A percentile compares a stretch with the other conserved stretches of the same genome.
phyloP scores from a whole-genome alignment of 2,797 vertebrate species.

The Cynopterus sphinx region DNA sequence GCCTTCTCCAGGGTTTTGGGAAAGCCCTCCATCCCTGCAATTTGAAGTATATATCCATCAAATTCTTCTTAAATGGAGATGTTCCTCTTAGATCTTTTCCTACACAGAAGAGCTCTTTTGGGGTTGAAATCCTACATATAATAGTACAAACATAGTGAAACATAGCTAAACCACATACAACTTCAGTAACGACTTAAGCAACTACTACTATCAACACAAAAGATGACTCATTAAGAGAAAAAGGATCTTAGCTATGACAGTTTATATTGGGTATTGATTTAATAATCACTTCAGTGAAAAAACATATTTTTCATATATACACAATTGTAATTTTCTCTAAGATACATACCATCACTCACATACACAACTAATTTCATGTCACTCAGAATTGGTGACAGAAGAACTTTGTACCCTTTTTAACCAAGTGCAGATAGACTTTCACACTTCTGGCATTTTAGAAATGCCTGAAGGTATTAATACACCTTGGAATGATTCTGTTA shows the following conservation, averaged over 20 bases:
- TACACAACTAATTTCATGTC: background rate
- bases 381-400: background rate
- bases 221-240: background rate
- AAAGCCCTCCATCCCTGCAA: background rate
- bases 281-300: background rate
- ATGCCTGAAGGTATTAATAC: conserved; percentile 43
- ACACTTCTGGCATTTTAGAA: conserved; percentile 66
- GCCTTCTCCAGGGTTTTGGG: background rate
- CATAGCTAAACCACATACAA: background rate
- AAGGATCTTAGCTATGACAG: background rate
- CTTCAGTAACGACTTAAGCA: background rate
- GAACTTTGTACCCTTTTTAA: background rate
- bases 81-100: background rate
- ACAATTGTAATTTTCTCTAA: background rate
- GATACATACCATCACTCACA: background rate
- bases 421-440: background rate
- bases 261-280: background rate
- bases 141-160: background rate
- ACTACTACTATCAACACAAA: background rate
- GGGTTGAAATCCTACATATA: background rate
- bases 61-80: background rate
- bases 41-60: background rate
- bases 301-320: background rate
- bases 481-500: conserved; percentile 39
- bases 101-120: background rate